phyloP scores from a whole-genome alignment of 2,113 vertebrate genomes.

The Odocoileus hemionus region DNA sequence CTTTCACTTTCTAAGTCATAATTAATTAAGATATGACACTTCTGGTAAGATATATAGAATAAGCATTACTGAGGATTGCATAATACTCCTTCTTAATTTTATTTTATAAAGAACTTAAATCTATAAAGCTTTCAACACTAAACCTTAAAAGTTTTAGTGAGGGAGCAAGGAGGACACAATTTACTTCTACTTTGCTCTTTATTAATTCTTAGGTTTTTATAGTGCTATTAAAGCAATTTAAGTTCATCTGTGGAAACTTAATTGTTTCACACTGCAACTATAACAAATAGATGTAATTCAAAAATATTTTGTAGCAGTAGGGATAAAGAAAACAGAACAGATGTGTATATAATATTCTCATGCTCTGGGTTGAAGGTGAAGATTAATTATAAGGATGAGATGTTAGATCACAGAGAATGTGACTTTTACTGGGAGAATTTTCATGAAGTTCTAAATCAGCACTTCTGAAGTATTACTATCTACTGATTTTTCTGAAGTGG shows the following conservation, averaged over 20 bases:
- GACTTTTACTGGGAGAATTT: not conserved
- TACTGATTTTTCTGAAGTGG: slow-evolving; percentile 16
- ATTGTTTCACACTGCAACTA: not conserved
- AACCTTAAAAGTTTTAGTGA: not conserved
- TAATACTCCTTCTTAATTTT: not conserved
- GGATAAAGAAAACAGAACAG: slow-evolving; percentile 1
- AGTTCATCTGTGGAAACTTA: not conserved
- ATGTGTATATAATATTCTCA: not conserved
- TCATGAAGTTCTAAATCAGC: slow-evolving; percentile 18
- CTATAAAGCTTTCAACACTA: not conserved
- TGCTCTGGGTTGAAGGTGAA: not conserved
- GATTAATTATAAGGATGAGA: slow-evolving; percentile 5
- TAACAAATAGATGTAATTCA: not conserved
- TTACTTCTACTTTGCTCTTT: not conserved
- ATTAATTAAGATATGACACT: not conserved
- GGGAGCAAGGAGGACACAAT: not conserved
- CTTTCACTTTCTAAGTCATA: not conserved
- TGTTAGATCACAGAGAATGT: not conserved
- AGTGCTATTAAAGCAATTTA: not conserved
- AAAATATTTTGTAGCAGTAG: not conserved
- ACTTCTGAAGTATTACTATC: not conserved
- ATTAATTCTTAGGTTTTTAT: slow-evolving; percentile 5
- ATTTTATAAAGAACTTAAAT: not conserved
- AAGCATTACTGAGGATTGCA: not conserved
- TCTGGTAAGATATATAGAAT: not conserved